Evolutionary conservation across 2,888 invertebrate species (phyloP).

Genomic region (Blastobasis adustella): DNA sequence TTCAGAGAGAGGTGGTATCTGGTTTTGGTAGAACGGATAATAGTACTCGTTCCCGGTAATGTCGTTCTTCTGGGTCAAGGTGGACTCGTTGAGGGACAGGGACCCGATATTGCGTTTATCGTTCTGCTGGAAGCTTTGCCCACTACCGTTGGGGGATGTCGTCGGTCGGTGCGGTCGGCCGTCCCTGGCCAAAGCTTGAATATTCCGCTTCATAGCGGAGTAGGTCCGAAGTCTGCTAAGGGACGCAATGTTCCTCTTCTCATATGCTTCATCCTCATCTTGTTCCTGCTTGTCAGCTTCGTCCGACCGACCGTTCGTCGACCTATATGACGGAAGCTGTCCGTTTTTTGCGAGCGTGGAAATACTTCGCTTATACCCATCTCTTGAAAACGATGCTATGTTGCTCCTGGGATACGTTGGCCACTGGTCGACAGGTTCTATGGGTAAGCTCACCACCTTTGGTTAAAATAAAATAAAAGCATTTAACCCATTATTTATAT

Average conservation of each 20-base stretch:
- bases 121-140: conserved; percentile 54
- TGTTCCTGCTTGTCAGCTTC: conserved; percentile 67
- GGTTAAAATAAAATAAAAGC: not conserved
- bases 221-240: conserved; percentile 79
- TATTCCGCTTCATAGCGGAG: conserved; percentile 76
- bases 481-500: not conserved
- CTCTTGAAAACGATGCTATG: conserved; percentile 77
- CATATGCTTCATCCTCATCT: conserved; percentile 56
- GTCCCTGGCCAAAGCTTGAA: conserved; percentile 77
- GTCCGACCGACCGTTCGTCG: conserved; percentile 73
- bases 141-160: conserved; percentile 45
- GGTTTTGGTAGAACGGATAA: conserved; percentile 62
- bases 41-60: conserved; percentile 54
- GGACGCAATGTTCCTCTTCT: conserved; percentile 81
- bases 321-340: conserved; percentile 77
- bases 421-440: conserved; percentile 52
- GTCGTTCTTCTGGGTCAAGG: conserved; percentile 60
- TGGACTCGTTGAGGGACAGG: conserved; percentile 73
- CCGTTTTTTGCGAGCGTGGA: conserved; percentile 85
- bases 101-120: conserved; percentile 78
- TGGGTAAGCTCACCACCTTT: conserved; percentile 52
- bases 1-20: conserved; percentile 56
- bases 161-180: conserved; percentile 66
- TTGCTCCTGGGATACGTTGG: conserved; percentile 73
- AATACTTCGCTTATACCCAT: conserved; percentile 81